Evolutionary conservation across 2,113 vertebrate genomes (phyloP).

Genomic region (Odocoileus hemionus): DNA sequence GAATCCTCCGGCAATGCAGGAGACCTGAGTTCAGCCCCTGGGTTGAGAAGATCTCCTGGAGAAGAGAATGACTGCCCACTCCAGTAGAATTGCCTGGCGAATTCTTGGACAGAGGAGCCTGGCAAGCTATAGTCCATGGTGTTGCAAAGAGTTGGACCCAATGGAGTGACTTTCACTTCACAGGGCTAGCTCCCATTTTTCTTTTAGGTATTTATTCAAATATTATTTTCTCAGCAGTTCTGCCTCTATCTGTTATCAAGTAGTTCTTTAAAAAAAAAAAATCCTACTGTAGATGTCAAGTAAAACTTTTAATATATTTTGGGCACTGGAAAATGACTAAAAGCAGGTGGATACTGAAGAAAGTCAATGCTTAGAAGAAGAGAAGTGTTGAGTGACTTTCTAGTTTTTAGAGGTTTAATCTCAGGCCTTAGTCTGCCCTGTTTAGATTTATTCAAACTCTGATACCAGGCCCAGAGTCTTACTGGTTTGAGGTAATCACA

Average conservation of each 20-base stretch:
- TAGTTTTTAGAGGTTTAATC: background rate
- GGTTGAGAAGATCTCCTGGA: background rate
- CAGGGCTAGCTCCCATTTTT: background rate
- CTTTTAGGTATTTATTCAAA: background rate
- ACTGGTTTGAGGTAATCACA: background rate
- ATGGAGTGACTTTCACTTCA: background rate
- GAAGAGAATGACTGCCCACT: background rate
- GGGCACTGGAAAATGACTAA: background rate
- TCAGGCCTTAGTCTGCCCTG: background rate
- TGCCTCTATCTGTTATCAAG: background rate
- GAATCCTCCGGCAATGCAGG: background rate
- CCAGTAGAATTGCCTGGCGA: fast-evolving
- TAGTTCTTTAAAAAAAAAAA: background rate
- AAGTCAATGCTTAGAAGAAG: background rate
- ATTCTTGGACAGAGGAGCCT: background rate
- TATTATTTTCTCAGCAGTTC: background rate
- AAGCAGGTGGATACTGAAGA: background rate
- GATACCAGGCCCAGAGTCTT: background rate
- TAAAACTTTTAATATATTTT: background rate
- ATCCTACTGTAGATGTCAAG: background rate
- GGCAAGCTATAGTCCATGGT: background rate
- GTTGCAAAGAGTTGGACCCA: background rate
- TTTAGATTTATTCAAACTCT: background rate
- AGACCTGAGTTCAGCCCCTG: background rate
- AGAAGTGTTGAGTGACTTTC: background rate